phyloP scores from a whole-genome alignment of 2,888 invertebrate species.

The Gibbula magus region DNA sequence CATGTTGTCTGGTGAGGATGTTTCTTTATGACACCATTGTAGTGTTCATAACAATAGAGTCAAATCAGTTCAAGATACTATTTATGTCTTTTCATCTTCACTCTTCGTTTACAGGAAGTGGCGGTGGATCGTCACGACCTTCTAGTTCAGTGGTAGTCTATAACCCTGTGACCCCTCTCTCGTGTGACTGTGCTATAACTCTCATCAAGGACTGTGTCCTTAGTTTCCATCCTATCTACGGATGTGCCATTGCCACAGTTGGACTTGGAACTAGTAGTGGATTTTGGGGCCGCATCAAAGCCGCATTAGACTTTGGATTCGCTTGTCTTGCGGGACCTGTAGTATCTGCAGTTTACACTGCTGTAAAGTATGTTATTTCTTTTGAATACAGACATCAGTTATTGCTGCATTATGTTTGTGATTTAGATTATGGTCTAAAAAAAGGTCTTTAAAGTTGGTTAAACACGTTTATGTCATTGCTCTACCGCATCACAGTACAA shows the following conservation, averaged over 20 bases:
- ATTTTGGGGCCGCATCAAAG: neutral
- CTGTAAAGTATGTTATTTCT: neutral
- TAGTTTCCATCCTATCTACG: constrained; percentile 29
- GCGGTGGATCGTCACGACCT: constrained; percentile 22
- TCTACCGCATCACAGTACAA: no score
- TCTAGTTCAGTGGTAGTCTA: constrained; percentile 34
- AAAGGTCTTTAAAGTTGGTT: no score
- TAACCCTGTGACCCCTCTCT: constrained; percentile 41
- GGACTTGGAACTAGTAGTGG: constrained; percentile 19
- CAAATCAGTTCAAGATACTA: no score
- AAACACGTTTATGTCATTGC: no score
- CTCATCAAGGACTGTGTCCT: constrained; percentile 39
- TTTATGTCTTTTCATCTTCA: no score
- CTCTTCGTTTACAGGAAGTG: no score
- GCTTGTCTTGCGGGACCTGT: constrained; percentile 33
- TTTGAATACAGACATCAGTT: no score
- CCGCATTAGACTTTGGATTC: constrained; percentile 27
- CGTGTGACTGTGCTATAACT: constrained; percentile 44
- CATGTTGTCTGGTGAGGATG: no score
- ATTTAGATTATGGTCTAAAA: no score
- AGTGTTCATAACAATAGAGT: no score
- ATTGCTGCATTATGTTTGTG: no score
- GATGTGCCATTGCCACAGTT: constrained; percentile 31
- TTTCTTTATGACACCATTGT: no score
- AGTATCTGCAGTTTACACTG: constrained; percentile 26